A percentile compares a stretch with the other conserved stretches of the same genome.
These are phyloP conservation scores for Artemia sinica DNA, from an alignment of 2,888 invertebrate species.

Conservation along the genomic window DNA sequence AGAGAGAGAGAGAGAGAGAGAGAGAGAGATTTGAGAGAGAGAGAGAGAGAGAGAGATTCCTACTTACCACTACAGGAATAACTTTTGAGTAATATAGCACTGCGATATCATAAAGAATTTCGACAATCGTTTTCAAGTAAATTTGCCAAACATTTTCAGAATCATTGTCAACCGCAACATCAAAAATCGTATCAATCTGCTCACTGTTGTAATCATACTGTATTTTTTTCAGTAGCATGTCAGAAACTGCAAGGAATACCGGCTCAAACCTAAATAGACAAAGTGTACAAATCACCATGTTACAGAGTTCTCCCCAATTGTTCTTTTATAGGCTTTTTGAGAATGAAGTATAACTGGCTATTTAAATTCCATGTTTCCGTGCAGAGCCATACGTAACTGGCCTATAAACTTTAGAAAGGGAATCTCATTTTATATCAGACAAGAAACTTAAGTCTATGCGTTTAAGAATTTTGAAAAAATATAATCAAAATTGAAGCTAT, in stretches of 20 bases:
- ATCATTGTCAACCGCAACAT: not conserved
- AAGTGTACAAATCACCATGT: not conserved
- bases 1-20: too few species aligned
- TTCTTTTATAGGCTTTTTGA: too few species aligned
- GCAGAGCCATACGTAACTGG: too few species aligned
- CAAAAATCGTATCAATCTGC: not conserved
- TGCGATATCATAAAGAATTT: not conserved
- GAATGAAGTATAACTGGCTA: too few species aligned
- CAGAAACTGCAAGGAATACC: not conserved
- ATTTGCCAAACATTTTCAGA: conserved; percentile 2
- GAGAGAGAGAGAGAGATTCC: not conserved
- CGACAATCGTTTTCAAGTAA: not conserved
- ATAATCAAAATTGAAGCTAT: too few species aligned
- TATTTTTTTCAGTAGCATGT: conserved; percentile 4
- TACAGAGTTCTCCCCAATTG: too few species aligned
- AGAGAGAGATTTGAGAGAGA: too few species aligned
- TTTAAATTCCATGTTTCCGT: too few species aligned
- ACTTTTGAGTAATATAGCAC: not conserved
- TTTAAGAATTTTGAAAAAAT: too few species aligned
- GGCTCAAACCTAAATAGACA: not conserved
- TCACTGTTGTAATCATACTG: conserved; percentile 3
- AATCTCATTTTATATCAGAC: too few species aligned
- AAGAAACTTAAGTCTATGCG: too few species aligned
- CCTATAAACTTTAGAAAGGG: too few species aligned
- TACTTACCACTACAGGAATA: not conserved